Base-by-base conservation (phyloP, 2,113 vertebrate species). In the Phycodurus eques region DNA sequence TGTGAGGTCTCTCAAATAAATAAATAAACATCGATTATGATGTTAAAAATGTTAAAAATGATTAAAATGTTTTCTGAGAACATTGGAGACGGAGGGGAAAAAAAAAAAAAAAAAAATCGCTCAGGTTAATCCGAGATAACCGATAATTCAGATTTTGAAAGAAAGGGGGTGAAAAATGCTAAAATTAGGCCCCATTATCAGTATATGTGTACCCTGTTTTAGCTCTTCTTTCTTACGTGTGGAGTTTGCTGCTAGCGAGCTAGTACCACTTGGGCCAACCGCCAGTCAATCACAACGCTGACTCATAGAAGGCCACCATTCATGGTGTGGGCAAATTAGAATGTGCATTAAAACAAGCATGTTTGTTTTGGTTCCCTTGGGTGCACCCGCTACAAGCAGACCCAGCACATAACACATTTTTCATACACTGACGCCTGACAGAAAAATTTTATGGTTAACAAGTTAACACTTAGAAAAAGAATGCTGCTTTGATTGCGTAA, bases 341-440 rank as follows among this genome's bases (percentile, higher is more conserved):
- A n/a, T 60, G 22, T 14, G 31, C 31, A 60, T 60, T 60, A 60
- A 60, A 60, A 39, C 60, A 62, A 15, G 60, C 33, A 13, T 62
- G 60, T 62, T 62, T 62, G 60, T 62, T 62, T 62, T 62, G 15
- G 60, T 62, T 62, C 33, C 15, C 35, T 17, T 31, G 60, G 60
- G 60, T 62, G 60, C 22, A 31, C 22, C 10, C 10, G 27, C 33
- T 19, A 8, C 15, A 19, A 62, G 33, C 33, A 39, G 33, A 33
- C 35, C 60, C 60, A 62, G 33, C 33, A 62, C 60, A 10, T 62
- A 62, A 62, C 60, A 39, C 60, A 60, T 60, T 11, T 33, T 27
- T 60, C 57, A 60, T 60, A 9, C 7, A 6, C 60, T 19, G 60
- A 62, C 60, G 8, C 8, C 31, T 2, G 35, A 19, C 33, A 39